Percentiles rank a stretch among this genome's conserved stretches.
Conservation (phyloP, 2,888 invertebrate genomes). For the Chouioia cunea region DNA sequence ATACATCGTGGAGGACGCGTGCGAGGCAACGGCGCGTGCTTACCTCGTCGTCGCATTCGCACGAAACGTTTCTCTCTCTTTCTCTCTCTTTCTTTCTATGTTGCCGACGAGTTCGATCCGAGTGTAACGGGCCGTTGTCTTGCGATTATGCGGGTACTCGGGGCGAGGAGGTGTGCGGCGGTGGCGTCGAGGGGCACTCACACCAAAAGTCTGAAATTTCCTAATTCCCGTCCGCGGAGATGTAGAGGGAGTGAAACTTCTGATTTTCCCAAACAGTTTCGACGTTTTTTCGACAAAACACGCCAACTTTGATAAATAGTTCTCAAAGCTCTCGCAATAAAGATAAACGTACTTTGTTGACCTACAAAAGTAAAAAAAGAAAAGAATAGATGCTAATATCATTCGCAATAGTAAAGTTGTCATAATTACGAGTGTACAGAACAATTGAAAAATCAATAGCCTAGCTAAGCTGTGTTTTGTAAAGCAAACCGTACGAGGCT, state of each 20-base stretch:
- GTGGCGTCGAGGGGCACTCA: slow-evolving; percentile 12
- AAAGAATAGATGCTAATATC: too few species aligned
- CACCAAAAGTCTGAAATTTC: slow-evolving; percentile 48
- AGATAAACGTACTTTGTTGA: slow-evolving; percentile 56
- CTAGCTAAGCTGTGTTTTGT: too few species aligned
- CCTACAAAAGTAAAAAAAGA: too few species aligned
- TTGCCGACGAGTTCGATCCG: slow-evolving; percentile 59
- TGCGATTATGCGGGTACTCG: slow-evolving; percentile 63
- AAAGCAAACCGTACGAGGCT: too few species aligned
- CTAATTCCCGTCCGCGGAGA: slow-evolving; percentile 41
- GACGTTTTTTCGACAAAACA: too few species aligned
- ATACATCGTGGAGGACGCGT: slow-evolving; percentile 32
- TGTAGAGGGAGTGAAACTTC: too few species aligned
- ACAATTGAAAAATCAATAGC: too few species aligned
- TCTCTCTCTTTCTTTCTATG: too few species aligned
- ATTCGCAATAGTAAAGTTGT: too few species aligned
- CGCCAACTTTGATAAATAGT: too few species aligned
- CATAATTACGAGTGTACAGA: too few species aligned
- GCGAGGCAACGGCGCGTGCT: slow-evolving; percentile 43
- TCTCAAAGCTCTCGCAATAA: not conserved
- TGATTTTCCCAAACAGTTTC: too few species aligned
- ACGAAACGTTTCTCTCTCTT: slow-evolving; percentile 54
- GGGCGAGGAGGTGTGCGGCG: slow-evolving; percentile 52
- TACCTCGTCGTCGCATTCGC: slow-evolving; percentile 51
- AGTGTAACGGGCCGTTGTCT: slow-evolving; percentile 66